Percentiles rank a stretch among this genome's conserved stretches.
These are phyloP conservation scores for Leptinotarsa texana DNA, from an alignment of 1,140 invertebrate genomes.

Conservation along the genomic window DNA sequence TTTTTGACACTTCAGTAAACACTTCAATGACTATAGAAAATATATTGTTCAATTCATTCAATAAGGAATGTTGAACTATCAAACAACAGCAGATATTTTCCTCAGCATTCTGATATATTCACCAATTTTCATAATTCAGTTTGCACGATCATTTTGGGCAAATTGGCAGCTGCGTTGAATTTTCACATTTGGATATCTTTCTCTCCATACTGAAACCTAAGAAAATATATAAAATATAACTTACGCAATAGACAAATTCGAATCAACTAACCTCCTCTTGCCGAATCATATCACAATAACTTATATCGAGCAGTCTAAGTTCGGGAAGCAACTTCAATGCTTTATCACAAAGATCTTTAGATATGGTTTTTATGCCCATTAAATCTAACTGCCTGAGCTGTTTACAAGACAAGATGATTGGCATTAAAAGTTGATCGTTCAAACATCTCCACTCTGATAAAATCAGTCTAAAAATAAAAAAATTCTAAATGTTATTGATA, in stretches of 20 bases:
- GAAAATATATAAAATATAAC: constrained; percentile 30
- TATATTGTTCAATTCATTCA: too few relatives aligned
- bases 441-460: constrained; percentile 65
- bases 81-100: too few relatives aligned
- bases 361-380: constrained; percentile 76
- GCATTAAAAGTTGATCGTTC: constrained; percentile 74
- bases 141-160: constrained; percentile 20
- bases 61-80: too few relatives aligned
- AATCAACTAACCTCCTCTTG: constrained; percentile 63
- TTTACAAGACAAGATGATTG: constrained; percentile 60
- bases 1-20: too few relatives aligned
- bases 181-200: constrained; percentile 65
- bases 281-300: constrained; percentile 81
- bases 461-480: constrained; percentile 45
- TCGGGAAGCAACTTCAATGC: constrained; percentile 61
- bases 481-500: background rate
- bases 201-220: constrained; percentile 64
- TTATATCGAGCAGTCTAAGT: constrained; percentile 79
- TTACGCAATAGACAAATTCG: constrained; percentile 14
- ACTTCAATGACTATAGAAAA: too few relatives aligned
- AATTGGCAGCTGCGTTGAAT: constrained; percentile 60
- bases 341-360: constrained; percentile 69
- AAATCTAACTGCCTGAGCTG: constrained; percentile 72
- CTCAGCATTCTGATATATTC: too few relatives aligned
- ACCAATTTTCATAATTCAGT: too few relatives aligned